These are phyloP conservation scores for Dascillus cervinus DNA, from an alignment of 2,888 invertebrate genomes.

Conservation along the genomic window DNA sequence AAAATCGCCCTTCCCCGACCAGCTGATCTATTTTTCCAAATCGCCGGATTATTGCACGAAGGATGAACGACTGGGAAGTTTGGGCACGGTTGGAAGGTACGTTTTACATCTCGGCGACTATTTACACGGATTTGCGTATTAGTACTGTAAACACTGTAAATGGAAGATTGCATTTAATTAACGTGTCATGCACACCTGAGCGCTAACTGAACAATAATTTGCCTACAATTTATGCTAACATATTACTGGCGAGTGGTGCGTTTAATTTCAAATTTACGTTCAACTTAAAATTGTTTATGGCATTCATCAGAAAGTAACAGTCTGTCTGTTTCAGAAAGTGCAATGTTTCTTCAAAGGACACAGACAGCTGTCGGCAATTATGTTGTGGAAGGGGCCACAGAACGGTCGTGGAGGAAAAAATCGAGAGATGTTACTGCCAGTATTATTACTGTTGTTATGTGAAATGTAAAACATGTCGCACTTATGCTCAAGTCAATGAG, in stretches of 20 bases:
- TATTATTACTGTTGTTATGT: slow-evolving; percentile 85
- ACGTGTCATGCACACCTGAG: no score
- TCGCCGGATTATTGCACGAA: slow-evolving; percentile 78
- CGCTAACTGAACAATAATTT: no score
- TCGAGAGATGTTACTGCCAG: slow-evolving; percentile 75
- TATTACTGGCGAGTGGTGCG: no score
- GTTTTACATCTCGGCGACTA: no score
- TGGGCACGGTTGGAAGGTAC: slow-evolving; percentile 75
- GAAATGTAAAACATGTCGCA: slow-evolving; percentile 74
- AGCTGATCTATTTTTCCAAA: slow-evolving; percentile 67
- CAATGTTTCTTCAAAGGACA: slow-evolving; percentile 57
- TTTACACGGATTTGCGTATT: no score
- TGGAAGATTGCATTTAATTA: no score
- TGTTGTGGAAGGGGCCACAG: slow-evolving; percentile 78
- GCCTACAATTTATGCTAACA: no score
- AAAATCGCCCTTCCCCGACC: slow-evolving; percentile 44
- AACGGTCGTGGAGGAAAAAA: slow-evolving; percentile 57
- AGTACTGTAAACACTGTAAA: no score
- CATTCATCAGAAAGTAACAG: background rate
- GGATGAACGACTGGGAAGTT: slow-evolving; percentile 64
- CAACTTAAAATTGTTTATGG: no score
- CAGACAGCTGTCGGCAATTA: slow-evolving; percentile 70
- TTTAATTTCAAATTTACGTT: no score
- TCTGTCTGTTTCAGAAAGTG: slow-evolving; percentile 52
- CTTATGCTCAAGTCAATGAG: slow-evolving; percentile 61